Evolutionary conservation across 2,888 invertebrate genomes (phyloP).

Genomic region (Drosophila gaucha): DNA sequence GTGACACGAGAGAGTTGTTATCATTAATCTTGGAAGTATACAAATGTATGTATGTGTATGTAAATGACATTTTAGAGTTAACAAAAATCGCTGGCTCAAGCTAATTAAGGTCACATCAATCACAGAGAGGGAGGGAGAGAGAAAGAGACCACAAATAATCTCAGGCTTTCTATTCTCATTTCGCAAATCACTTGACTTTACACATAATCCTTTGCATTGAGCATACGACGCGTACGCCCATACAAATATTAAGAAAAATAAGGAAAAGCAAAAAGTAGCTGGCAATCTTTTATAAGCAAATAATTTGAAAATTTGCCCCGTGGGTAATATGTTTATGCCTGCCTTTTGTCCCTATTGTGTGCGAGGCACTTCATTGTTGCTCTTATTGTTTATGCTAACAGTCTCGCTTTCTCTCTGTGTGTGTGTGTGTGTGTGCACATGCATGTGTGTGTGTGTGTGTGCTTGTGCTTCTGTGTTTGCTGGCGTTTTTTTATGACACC

Average conservation of each 20-base stretch:
- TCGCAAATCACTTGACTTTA: slow-evolving; percentile 43
- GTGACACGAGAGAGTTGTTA: not conserved
- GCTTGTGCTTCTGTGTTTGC: slow-evolving; percentile 3
- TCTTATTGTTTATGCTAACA: slow-evolving; percentile 11
- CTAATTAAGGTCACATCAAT: slow-evolving; percentile 63
- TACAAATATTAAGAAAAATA: not conserved
- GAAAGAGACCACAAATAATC: slow-evolving; percentile 9
- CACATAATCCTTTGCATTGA: slow-evolving; percentile 48
- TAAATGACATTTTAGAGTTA: slow-evolving; percentile 8
- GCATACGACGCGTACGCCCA: slow-evolving; percentile 30
- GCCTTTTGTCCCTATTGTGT: slow-evolving; percentile 37
- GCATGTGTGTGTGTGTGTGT: no score
- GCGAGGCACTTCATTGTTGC: slow-evolving; percentile 5
- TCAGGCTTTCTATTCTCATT: slow-evolving; percentile 38
- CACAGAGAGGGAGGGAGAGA: slow-evolving; percentile 32
- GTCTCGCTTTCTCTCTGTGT: not conserved
- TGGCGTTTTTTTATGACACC: slow-evolving; percentile 41
- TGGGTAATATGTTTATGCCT: slow-evolving; percentile 62
- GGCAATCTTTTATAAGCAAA: slow-evolving; percentile 45
- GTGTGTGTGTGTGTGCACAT: not conserved
- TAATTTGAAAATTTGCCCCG: slow-evolving; percentile 61
- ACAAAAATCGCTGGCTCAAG: slow-evolving; percentile 8
- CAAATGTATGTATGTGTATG: not conserved
- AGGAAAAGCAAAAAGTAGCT: slow-evolving; percentile 9
- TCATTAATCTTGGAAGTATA: not conserved